Evolutionary conservation across 2,113 vertebrate species (phyloP).

Genomic region (Notarius lentiginosus): DNA sequence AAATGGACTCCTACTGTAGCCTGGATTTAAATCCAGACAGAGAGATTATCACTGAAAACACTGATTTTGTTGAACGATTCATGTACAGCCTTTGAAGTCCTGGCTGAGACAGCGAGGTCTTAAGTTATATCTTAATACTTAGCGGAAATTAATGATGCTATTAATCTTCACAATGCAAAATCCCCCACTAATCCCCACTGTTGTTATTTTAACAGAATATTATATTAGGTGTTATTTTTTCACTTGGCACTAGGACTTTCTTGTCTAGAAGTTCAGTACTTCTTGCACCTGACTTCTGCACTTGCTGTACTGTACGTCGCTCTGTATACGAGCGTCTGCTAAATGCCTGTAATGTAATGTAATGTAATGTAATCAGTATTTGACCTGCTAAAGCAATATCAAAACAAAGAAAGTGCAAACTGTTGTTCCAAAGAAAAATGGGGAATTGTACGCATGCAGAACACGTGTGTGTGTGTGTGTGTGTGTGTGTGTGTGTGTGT

Average conservation of each 20-base stretch:
- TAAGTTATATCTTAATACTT: not conserved
- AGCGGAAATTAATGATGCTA: not conserved
- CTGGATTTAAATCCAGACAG: not conserved
- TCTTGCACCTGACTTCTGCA: too few species aligned
- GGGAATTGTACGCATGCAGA: conserved; percentile 15
- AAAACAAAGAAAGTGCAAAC: not conserved
- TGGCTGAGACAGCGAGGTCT: not conserved
- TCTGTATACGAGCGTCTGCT: too few species aligned
- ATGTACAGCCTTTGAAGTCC: not conserved
- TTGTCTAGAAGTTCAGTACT: too few species aligned
- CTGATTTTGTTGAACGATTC: not conserved
- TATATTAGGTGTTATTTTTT: too few species aligned
- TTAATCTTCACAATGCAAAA: not conserved
- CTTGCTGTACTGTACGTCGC: too few species aligned
- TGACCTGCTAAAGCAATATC: not conserved
- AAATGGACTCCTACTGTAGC: too few species aligned
- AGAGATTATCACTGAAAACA: not conserved
- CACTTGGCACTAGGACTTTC: too few species aligned
- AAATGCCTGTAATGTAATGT: too few species aligned
- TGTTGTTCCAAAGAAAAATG: conserved; percentile 20
- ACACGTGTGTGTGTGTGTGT: conserved; percentile 12
- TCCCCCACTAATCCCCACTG: too few species aligned
- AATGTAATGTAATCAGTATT: not conserved
- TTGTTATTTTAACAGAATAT: too few species aligned
- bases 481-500: conserved; percentile 7